Evolutionary conservation across 2,113 vertebrate species (phyloP), one percentile per base, ranked within the genome.

Genomic region (Choloepus hoffmanni): DNA sequence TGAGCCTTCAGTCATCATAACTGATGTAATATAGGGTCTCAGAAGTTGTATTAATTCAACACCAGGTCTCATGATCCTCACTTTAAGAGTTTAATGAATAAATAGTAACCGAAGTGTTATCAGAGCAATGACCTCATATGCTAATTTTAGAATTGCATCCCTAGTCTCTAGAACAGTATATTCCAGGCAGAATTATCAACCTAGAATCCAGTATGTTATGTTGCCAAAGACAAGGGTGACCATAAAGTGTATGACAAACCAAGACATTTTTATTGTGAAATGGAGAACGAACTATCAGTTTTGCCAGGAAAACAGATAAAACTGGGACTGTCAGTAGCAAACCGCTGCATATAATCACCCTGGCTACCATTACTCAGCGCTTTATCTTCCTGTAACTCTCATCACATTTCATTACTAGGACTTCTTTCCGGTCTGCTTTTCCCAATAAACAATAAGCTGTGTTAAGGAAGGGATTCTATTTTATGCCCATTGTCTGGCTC

Each of bases 401-500:
- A 8, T 50, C 2, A 4, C 9, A 8, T 58, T 78, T 77, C 50
- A 36, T 26, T 26, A 7, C 13, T 12, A 36, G 70, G 74, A 73
- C 72, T 5, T 24, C 43, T 63, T 78, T 19, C 1, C 53, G 7
- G 76, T 36, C 30, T 78, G 15, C 6, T 36, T 11, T 70, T 82
- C 7, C 30, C 9, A 3, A 14, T 3, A 19, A 40, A 63, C n/a
- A 23, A 2, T 45, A 18, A 76, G 12, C 40, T 23, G 36, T 65
- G 70, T 23, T 14, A 63, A 45, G 40, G 26, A 78, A 65, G 10
- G n/a, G 62, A 24, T 81, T 11, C 24, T 12, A 5, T 21, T 45
- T 0, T 6, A 0, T 72, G 53, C 2, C 48, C 5, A 0, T 2
- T 12, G 3, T 0, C 4, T n/a, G 45, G 21, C 18, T 11, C 2